A percentile compares a stretch with the other conserved stretches of the same genome.
phyloP scores from a whole-genome alignment of 2,888 invertebrate species.

The Leptarthrus brevirostris region DNA sequence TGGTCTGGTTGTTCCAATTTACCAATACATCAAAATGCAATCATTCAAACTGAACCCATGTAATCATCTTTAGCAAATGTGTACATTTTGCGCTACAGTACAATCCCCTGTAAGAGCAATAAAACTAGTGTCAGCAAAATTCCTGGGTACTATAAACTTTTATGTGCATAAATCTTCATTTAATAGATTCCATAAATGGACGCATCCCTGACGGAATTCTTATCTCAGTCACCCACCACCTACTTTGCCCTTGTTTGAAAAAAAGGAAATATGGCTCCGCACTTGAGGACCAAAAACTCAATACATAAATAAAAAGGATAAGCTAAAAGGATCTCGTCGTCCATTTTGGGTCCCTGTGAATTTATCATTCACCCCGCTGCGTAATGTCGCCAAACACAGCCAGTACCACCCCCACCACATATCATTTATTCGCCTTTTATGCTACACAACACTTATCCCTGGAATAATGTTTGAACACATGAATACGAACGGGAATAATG shows the following conservation, averaged over 20 bases:
- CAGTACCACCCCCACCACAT: conserved; percentile 9
- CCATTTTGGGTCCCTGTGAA: conserved; percentile 39
- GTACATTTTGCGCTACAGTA: too few relatives aligned
- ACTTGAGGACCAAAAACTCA: conserved; percentile 30
- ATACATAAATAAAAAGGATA: conserved; percentile 46
- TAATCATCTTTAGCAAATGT: too few relatives aligned
- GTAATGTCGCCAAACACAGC: conserved; percentile 14
- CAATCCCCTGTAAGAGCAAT: too few relatives aligned
- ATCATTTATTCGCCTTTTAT: conserved; percentile 38
- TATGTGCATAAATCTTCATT: conserved; percentile 15
- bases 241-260: too few relatives aligned
- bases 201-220: conserved; percentile 26
- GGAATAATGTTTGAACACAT: conserved; percentile 35
- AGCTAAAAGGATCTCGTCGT: conserved; percentile 25
- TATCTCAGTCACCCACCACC: conserved; percentile 1
- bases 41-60: too few relatives aligned
- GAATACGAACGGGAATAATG: conserved; percentile 10
- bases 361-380: conserved; percentile 43
- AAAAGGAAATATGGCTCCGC: conserved; percentile 26
- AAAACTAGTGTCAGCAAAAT: too few relatives aligned
- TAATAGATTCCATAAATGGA: conserved; percentile 6
- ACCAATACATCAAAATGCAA: too few relatives aligned
- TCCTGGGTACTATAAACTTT: conserved; percentile 2
- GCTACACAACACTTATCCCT: conserved; percentile 46
- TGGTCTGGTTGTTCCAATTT: too few relatives aligned